Evolutionary conservation across 2,797 vertebrate genomes (phyloP), one percentile per base, ranked within the genome.

Genomic region (Chromis chromis): DNA sequence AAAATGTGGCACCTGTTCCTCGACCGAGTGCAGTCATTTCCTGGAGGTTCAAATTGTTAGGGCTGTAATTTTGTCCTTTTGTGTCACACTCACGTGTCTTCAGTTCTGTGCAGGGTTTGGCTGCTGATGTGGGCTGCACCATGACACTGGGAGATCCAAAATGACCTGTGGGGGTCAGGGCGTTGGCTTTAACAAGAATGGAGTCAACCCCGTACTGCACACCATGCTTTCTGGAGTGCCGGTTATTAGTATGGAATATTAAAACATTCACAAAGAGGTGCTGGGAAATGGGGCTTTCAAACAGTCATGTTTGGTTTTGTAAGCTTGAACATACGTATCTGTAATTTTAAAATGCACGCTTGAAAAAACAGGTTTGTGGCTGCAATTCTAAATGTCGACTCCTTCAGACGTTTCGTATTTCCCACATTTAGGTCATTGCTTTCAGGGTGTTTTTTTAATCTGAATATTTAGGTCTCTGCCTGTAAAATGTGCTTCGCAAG

Each of bases 61-160:
- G 25, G 27, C 54, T n/a, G 50, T 74, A 54, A 56, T 48, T 57
- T 22, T 19, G 46, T 76, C 46, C 56, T 10, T 49, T 39, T 36
- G 66, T 46, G 49, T 84, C 78, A 73, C 87, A 95, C 95, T 95
- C 93, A 95, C 95, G 70, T 94, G 93, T 95, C 93, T 54, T 95
- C 93, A 31, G 93, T 86, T 92, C 94, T 93, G 93, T 95, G 92
- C 80, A 95, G 94, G 88, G 93, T 95, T 94, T 95, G 95, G 86
- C 91, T 94, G 93, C 94, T 95, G 92, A 95, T 94, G 91, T 95
- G 95, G 78, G 94, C 80, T 54, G 86, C 90, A 67, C 92, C 92
- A 6, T 93, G 94, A 93, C 93, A 94, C 90, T 95, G 91, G 63
- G 94, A 91, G 87, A 95, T 95, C 95, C 95, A 95, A 88, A 95